Conservation (phyloP, 2,113 vertebrate genomes). For the Podiceps cristatus region DNA sequence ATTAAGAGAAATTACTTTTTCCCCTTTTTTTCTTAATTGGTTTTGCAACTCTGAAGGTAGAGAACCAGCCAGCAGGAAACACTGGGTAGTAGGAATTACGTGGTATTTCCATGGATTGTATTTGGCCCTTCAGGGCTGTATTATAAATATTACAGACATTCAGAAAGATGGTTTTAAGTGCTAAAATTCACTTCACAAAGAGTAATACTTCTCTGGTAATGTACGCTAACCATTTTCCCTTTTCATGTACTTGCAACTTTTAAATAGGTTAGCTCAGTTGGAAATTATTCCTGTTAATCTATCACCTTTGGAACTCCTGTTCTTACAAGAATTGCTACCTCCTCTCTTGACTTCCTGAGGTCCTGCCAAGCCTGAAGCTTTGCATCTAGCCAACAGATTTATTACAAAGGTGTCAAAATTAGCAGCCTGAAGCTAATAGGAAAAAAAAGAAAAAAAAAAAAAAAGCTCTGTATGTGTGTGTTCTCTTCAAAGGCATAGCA, state of each 20-base stretch:
- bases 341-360: slow-evolving; percentile 52
- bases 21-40: not conserved
- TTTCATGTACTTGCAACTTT: slow-evolving; percentile 9
- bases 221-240: slow-evolving; percentile 1
- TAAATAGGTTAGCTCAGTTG: slow-evolving; percentile 6
- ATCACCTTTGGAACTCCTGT: not conserved
- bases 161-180: slow-evolving; percentile 31
- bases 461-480: not conserved
- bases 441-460: not conserved
- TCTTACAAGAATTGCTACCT: slow-evolving; percentile 61
- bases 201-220: slow-evolving; percentile 48
- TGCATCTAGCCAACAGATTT: slow-evolving; percentile 64
- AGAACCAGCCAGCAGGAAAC: not conserved
- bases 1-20: not conserved
- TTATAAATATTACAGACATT: slow-evolving; percentile 6
- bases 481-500: slow-evolving; percentile 12
- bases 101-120: not conserved
- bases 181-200: slow-evolving; percentile 42
- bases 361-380: slow-evolving; percentile 43
- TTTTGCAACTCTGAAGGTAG: not conserved
- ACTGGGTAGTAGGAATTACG: not conserved
- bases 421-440: slow-evolving; percentile 41
- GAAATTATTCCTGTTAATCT: slow-evolving; percentile 10
- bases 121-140: not conserved
- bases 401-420: slow-evolving; percentile 72